Base-by-base conservation (phyloP, 1,140 invertebrate genomes). In the Bombus fervidus region DNA sequence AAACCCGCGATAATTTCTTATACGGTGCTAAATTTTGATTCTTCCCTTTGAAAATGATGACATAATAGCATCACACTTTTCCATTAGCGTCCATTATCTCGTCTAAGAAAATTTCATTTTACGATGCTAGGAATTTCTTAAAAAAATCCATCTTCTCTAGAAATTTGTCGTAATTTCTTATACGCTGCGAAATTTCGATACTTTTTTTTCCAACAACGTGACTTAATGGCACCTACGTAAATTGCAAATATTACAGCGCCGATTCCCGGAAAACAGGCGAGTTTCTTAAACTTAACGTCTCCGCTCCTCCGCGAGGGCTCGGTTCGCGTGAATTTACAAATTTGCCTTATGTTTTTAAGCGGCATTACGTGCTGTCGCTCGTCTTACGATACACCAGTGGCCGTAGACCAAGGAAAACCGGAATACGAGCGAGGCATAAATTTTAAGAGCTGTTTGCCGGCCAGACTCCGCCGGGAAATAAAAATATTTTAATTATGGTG, bases 401-500 rank as follows among this genome's bases (percentile, higher is more conserved):
- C 28, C 28, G 31, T 34, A 43, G 43, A 75, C 43, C n/a, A 64
- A 69, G n/a, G 64, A 41, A 69, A n/a, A 53, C 78, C 64, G 43
- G 43, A 37, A 69, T 80, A 53, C 43, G 13, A 31, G 64, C 43
- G 47, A 53, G 57, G 68, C 34, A 87, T 88, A 88, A 87, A 88
- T 83, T 87, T 83, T 39, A 87, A 83, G 43, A 69, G 43, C 13
- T 47, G 78, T 80, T 80, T 80, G 53, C 64, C 31, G 1, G 25
- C 47, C 47, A 13, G 13, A 0, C 12, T 34, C 28, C 53, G 39
- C 22, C 4, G 41, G n/a, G 28, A 34, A 72, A 53, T 75, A 76
- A 74, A 82, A 83, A 83, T 76, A 66, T 83, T 83, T 83, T 83
- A 76, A 83, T 83, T 66, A 82, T 28, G 31, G 43, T 9, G 72